Evolutionary conservation across 2,888 invertebrate species (phyloP).

Genomic region (Cantharis rufa): DNA sequence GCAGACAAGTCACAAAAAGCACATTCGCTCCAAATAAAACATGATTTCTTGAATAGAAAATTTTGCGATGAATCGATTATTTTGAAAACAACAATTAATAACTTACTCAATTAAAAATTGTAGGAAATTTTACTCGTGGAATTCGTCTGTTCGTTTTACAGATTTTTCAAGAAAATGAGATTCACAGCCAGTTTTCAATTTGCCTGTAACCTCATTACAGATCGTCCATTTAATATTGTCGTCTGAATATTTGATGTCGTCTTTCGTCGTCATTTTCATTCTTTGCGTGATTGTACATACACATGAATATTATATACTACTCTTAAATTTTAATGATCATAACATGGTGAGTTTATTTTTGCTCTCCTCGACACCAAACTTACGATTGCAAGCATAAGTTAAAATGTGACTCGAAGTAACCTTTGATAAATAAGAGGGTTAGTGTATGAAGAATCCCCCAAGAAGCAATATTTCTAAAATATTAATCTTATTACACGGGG

Average conservation of each 20-base stretch:
- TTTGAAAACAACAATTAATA: too few relatives aligned
- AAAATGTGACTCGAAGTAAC: background rate
- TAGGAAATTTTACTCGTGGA: too few relatives aligned
- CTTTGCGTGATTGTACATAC: too few relatives aligned
- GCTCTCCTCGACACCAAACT: background rate
- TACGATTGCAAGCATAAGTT: background rate
- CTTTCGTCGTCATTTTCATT: background rate
- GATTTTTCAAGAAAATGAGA: background rate
- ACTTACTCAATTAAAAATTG: too few relatives aligned
- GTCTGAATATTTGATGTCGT: background rate
- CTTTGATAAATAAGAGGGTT: conserved; percentile 5
- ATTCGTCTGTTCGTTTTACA: background rate
- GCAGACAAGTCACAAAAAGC: too few relatives aligned
- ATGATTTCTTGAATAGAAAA: too few relatives aligned
- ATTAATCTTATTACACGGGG: conserved; percentile 35
- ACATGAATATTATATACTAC: background rate
- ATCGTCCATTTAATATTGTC: too few relatives aligned
- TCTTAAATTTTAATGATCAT: background rate
- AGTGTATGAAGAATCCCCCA: conserved; percentile 4
- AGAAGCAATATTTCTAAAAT: conserved; percentile 26
- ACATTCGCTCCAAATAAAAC: too few relatives aligned
- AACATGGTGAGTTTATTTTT: background rate
- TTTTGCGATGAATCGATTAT: too few relatives aligned
- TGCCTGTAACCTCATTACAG: too few relatives aligned
- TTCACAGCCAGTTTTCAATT: too few relatives aligned